Evolutionary conservation across 2,797 vertebrate genomes (phyloP).

Genomic region (Darevskia nairensis): DNA sequence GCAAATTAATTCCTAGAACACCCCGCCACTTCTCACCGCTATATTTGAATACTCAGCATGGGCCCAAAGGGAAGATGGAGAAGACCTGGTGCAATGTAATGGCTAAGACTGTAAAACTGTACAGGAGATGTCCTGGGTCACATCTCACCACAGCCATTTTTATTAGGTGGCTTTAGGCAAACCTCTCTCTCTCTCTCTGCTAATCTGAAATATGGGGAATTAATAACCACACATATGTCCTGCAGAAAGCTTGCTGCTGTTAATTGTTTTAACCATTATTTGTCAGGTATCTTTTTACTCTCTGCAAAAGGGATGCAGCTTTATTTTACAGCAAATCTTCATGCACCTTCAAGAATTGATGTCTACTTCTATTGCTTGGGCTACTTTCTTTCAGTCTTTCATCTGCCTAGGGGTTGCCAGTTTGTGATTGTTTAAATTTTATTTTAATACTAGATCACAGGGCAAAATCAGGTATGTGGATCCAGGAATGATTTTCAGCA

Average conservation of each 20-base stretch:
- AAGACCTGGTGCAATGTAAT: not conserved
- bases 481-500: not conserved
- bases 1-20: constrained; percentile 28
- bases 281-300: not conserved
- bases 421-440: not conserved
- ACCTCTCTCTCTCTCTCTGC: not conserved
- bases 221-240: not conserved
- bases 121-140: not conserved
- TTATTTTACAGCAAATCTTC: not conserved
- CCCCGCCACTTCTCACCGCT: not conserved
- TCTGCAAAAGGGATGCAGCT: not conserved
- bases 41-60: constrained; percentile 21
- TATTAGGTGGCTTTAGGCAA: not conserved
- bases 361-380: not conserved
- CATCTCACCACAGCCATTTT: not conserved
- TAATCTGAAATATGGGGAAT: not conserved
- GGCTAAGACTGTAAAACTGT: not conserved
- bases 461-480: not conserved
- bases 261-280: not conserved
- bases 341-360: not conserved
- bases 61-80: constrained; percentile 1
- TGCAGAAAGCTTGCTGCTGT: too few relatives aligned
- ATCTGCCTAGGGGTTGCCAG: not conserved
- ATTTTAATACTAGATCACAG: too few relatives aligned
- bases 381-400: not conserved